Conservation (phyloP, 2,888 invertebrate genomes). For the Bibio marci region DNA sequence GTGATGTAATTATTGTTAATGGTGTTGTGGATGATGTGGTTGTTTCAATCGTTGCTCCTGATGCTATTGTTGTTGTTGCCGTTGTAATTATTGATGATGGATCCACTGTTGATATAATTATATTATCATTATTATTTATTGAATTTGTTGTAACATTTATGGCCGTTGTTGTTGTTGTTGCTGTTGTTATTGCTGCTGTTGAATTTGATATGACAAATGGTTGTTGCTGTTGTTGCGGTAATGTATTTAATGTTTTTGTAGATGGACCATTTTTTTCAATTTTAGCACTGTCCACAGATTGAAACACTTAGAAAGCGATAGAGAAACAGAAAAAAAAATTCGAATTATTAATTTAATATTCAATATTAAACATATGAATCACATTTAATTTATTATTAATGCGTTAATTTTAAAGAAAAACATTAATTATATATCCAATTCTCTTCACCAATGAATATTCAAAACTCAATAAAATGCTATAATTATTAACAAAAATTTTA, state of each 20-base stretch:
- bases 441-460: no score
- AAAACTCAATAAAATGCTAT: neutral
- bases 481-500: neutral
- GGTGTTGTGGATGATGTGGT: no score
- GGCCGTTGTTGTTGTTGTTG: neutral
- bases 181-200: constrained; percentile 15
- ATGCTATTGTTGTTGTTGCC: neutral
- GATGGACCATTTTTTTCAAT: constrained; percentile 20
- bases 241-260: constrained; percentile 19
- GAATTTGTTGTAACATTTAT: no score
- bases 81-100: neutral
- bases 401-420: no score
- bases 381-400: no score
- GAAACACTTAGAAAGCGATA: no score
- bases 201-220: no score
- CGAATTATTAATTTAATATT: constrained; percentile 15
- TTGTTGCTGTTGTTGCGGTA: constrained; percentile 12
- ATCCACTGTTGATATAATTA: neutral
- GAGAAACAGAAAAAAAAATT: neutral
- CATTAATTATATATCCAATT: no score
- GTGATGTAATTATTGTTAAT: no score
- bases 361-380: constrained; percentile 26
- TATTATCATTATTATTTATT: no score
- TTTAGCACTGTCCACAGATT: no score
- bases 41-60: no score